These are phyloP conservation scores for Acanthaster planci DNA, from an alignment of 35 echinoderm and acorn worm species.

Conservation along the genomic window DNA sequence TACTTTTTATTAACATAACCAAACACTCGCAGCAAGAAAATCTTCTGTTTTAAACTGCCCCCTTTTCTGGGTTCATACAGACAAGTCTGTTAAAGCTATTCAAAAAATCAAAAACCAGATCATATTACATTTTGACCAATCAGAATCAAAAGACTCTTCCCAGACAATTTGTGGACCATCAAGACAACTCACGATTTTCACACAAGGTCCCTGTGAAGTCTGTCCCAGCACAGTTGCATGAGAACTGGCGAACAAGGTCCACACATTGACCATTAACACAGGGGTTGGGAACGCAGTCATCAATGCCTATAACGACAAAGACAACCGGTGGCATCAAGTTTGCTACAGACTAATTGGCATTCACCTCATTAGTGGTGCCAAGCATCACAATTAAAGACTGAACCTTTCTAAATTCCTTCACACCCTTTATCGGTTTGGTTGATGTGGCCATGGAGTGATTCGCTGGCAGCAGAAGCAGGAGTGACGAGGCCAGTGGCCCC, in stretches of 20 bases:
- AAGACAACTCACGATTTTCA: slow-evolving; percentile 21
- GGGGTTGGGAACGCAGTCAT: slow-evolving; percentile 1
- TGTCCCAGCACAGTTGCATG: slow-evolving; percentile 19
- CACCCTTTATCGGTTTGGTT: background rate
- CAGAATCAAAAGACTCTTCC: too few relatives aligned
- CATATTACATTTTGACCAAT: too few relatives aligned
- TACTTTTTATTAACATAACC: too few relatives aligned
- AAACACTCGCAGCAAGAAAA: too few relatives aligned
- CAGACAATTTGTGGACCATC: too few relatives aligned
- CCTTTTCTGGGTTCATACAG: too few relatives aligned
- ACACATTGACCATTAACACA: slow-evolving; percentile 32
- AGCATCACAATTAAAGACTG: background rate
- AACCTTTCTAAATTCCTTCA: background rate
- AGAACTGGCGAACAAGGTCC: background rate
- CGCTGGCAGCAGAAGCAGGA: too few relatives aligned
- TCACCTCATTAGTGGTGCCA: background rate
- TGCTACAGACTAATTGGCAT: background rate
- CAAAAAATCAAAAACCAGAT: too few relatives aligned
- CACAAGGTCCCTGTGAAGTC: slow-evolving; percentile 25
- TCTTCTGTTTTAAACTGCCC: too few relatives aligned
- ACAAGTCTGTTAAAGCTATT: too few relatives aligned
- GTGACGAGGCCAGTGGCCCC: too few relatives aligned
- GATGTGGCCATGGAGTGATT: background rate
- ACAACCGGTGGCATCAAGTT: background rate
- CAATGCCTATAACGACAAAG: background rate